Evolutionary conservation across 1,140 invertebrate species (phyloP).

Genomic region (Drosophila lowei): DNA sequence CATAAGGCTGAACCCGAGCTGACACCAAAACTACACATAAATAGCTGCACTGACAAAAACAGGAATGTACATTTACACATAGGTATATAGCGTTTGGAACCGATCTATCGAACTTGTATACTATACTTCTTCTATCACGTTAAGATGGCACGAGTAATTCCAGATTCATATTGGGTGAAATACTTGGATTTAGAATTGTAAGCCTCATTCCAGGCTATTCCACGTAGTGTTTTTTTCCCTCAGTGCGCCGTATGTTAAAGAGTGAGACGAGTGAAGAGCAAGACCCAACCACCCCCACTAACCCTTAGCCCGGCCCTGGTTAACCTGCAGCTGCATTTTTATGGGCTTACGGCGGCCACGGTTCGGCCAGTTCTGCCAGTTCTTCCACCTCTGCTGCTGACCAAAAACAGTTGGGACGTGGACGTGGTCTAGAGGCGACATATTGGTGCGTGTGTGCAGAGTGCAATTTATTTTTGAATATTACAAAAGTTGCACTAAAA

Average conservation of each 20-base stretch:
- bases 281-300: constrained; percentile 39
- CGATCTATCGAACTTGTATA: no score
- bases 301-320: constrained; percentile 15
- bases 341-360: constrained; percentile 59
- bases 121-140: no score
- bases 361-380: constrained; percentile 18
- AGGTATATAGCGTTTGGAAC: no score
- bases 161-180: no score
- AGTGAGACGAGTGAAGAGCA: constrained; percentile 33
- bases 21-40: constrained; percentile 33
- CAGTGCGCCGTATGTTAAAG: background rate
- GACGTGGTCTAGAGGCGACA: constrained; percentile 42
- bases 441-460: constrained; percentile 34
- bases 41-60: no score
- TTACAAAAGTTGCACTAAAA: constrained; percentile 12
- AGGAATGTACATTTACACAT: no score
- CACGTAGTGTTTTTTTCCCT: background rate
- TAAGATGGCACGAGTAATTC: no score
- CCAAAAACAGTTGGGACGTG: constrained; percentile 54
- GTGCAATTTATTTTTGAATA: constrained; percentile 12
- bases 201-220: no score
- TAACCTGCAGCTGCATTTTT: constrained; percentile 66
- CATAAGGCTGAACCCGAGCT: constrained; percentile 25
- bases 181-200: no score
- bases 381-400: constrained; percentile 7